phyloP scores from a whole-genome alignment of 2,888 invertebrate genomes.

The Beris chalybata region DNA sequence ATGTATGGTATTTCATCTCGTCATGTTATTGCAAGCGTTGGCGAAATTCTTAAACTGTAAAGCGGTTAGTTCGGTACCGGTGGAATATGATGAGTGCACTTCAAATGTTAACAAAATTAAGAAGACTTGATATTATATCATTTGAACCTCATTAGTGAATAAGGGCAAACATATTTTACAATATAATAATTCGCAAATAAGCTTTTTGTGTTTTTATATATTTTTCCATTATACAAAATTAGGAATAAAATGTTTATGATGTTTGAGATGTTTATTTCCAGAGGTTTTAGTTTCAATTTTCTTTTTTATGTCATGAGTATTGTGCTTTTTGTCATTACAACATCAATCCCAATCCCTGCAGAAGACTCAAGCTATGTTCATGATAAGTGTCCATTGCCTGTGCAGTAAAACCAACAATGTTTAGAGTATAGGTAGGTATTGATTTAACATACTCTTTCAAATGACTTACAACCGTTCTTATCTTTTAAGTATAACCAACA shows the following conservation, averaged over 20 bases:
- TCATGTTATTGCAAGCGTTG: conserved; percentile 73
- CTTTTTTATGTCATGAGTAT: too few relatives aligned
- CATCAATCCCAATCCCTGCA: too few relatives aligned
- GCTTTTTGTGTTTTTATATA: conserved; percentile 20
- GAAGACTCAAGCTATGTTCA: too few relatives aligned
- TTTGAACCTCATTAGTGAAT: conserved; percentile 26
- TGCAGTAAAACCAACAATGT: too few relatives aligned
- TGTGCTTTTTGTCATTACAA: too few relatives aligned
- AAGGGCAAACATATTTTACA: conserved; percentile 24
- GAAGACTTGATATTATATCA: background rate
- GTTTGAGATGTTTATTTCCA: too few relatives aligned
- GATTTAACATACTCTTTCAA: too few relatives aligned
- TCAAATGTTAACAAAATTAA: conserved; percentile 7
- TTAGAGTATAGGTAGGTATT: too few relatives aligned
- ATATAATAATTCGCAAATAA: background rate
- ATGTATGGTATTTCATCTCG: conserved; percentile 85
- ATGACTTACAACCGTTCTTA: too few relatives aligned
- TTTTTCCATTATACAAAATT: conserved; percentile 16
- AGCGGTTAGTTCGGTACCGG: background rate
- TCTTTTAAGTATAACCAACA: too few relatives aligned
- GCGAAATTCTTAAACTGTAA: conserved; percentile 63
- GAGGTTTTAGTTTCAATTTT: too few relatives aligned
- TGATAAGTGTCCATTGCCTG: too few relatives aligned
- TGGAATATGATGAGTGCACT: background rate
- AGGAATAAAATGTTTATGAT: conserved; percentile 1